Base-by-base conservation (phyloP, 2,113 vertebrate species). In the Aythya baeri region DNA sequence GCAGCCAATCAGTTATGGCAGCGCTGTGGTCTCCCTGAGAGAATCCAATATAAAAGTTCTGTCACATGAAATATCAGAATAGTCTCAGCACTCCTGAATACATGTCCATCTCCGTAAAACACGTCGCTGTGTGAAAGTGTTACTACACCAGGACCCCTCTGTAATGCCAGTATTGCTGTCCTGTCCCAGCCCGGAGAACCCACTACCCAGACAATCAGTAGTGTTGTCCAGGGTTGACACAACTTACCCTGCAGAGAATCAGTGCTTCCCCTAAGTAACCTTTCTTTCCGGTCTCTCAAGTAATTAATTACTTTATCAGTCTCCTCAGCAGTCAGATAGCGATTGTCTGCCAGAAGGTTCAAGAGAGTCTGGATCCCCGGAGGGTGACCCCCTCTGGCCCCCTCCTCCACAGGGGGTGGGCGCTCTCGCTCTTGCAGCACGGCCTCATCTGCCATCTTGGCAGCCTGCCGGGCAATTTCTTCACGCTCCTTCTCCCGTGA, bases 391-490 rank as follows among this genome's bases (percentile, higher is more conserved):
- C 96, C 98, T 1, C 98, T 97, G 68, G 79, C 83, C 4, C 97
- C 97, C 81, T 98, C 98, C 32, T 98, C 98, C 50, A 72, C 6
- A 5, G 94, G 65, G 44, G 97, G 88, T 15, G 97, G 98, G 66
- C 98, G 96, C 94, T 99, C 99, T 9, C 98, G 92, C 81, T 99
- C 99, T 92, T 99, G 98, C 46, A 99, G 97, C 31, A 99, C 83
- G 34, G 99, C 98, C 6, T 99, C 99, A 8, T 99, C 99, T 1
- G 99, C 99, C 99, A 99, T 99, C 98, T 99, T 99, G 88, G 99
- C 99, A 2, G 99, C 99, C 96, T 99, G 99, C 87, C 98, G 97
- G 88, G 99, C 99, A 2, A 99, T 99, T 79, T 99, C 99, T 55
- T 99, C 99, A 0, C 99, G 98, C 78, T 99, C 99, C 84, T 99